Conservation (phyloP, 2,113 vertebrate genomes). For the Brachirus orientalis region DNA sequence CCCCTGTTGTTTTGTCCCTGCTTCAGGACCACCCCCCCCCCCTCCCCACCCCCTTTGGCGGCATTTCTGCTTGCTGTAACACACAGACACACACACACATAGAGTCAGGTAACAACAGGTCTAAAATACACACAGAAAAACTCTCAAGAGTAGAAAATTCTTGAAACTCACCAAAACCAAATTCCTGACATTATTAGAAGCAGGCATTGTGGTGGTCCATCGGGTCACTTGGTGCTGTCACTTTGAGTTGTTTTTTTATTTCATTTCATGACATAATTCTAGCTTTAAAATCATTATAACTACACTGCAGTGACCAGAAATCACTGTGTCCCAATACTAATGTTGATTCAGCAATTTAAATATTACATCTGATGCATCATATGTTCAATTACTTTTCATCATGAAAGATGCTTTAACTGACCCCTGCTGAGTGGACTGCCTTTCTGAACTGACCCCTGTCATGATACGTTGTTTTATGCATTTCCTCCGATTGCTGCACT, state of each 20-base stretch:
- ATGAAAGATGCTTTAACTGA: constrained; percentile 24
- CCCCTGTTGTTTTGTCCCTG: constrained; percentile 57
- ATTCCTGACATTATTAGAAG: background rate
- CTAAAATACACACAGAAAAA: constrained; percentile 20
- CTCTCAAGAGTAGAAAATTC: constrained; percentile 36
- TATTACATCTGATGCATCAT: background rate
- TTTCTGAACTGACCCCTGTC: too few species aligned
- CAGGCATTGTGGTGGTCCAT: background rate
- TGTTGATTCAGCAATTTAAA: constrained; percentile 6
- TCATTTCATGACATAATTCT: constrained; percentile 2
- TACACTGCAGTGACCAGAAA: background rate
- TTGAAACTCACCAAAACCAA: constrained; percentile 26
- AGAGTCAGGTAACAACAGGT: constrained; percentile 60
- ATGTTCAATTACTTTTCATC: background rate
- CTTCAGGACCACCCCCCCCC: constrained; percentile 42
- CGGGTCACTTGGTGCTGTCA: constrained; percentile 6
- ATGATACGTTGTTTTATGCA: constrained; percentile 44
- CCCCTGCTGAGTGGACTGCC: too few species aligned
- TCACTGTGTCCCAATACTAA: background rate
- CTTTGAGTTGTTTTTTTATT: background rate
- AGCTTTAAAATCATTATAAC: background rate
- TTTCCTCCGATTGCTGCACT: constrained; percentile 60
- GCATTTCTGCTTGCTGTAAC: background rate
- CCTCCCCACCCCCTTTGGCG: constrained; percentile 5
- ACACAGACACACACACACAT: constrained; percentile 23